Evolutionary conservation across 2,888 invertebrate species (phyloP), one percentile per base, ranked within the genome.

Genomic region (Lissonota sp.): DNA sequence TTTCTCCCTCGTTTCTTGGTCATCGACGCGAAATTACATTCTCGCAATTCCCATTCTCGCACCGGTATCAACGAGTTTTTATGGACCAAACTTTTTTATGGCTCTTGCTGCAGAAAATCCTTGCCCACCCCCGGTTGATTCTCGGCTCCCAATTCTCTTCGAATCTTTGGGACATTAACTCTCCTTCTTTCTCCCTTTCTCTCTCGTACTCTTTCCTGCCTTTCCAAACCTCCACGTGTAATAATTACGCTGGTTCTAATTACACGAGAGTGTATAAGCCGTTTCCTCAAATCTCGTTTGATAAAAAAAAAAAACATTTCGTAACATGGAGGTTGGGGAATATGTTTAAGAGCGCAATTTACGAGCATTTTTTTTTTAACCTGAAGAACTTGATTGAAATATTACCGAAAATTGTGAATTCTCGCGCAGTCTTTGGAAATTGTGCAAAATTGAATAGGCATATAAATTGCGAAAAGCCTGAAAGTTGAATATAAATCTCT

Each of bases 1-100:
- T 71, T 44, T 51, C n/a, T 44, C 51, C 12, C n/a, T 46, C 39
- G 39, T 64, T 16, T n/a, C 55, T 39, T 53, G 5, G 16, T 46
- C 44, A 44, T 64, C 42, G 75, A 53, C 60, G 75, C 74, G 66
- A 71, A 79, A 79, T 80, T 75, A 80, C 71, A 63, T 60, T 46
- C 71, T 26, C 69, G 64, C 74, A 53, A 64, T 70, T 42, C 62
- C 55, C 67, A 74, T 70, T 66, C 40, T 14, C 49, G 14, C 14
- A 26, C 49, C 44, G 58, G 51, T 53, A 70, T 64, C 42, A 70
- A 64, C 64, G 70, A 66, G 53, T 73, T 69, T 79, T 79, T 75
- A 60, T 70, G 16, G 44, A 51, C 53, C 49, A 14, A 39, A 71
- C 37, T 12, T 66, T 75, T 75, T 53, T 44, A 6, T 44, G 4